Percentiles rank a stretch among this genome's conserved stretches.
These are phyloP conservation scores for Dendroctonus ponderosae DNA, from an alignment of 1,140 invertebrate species.

Conservation along the genomic window DNA sequence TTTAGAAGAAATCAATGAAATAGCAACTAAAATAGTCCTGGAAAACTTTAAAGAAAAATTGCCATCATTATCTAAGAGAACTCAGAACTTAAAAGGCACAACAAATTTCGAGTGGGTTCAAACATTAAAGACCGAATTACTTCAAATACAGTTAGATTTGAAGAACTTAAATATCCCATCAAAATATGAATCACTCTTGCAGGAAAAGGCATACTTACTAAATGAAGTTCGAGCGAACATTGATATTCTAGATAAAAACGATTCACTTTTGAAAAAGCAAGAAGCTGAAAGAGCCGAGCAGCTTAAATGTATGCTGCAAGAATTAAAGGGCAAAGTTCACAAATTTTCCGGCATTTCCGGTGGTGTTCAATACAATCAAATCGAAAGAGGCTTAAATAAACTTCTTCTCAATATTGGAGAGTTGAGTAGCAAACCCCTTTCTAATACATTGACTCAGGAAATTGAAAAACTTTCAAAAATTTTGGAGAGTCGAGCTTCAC, in stretches of 20 bases:
- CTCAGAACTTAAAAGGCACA: conserved; percentile 23
- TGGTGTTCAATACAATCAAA: conserved; percentile 37
- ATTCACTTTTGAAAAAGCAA: background rate
- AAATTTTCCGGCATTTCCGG: conserved; percentile 38
- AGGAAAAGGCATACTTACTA: conserved; percentile 27
- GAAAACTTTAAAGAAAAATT: conserved; percentile 13
- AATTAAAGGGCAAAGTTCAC: conserved; percentile 36
- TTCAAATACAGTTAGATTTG: conserved; percentile 5
- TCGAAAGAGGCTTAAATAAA: conserved; percentile 38
- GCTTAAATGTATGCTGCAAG: conserved; percentile 25
- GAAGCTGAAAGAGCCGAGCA: conserved; percentile 19
- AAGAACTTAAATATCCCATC: conserved; percentile 15
- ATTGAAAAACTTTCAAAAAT: conserved; percentile 37
- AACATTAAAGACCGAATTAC: conserved; percentile 14
- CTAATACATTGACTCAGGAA: conserved; percentile 30
- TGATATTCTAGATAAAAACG: conserved; percentile 12
- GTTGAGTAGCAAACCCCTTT: conserved; percentile 3
- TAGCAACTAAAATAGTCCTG: conserved; percentile 13
- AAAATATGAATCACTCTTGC: conserved; percentile 10
- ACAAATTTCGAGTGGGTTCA: conserved; percentile 21
- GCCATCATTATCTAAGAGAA: conserved; percentile 13
- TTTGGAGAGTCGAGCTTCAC: conserved; percentile 35
- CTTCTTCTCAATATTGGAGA: conserved; percentile 25
- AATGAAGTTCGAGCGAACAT: conserved; percentile 13
- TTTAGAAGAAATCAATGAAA: conserved; percentile 23